Evolutionary conservation across 2,113 vertebrate species (phyloP), one percentile per base, ranked within the genome.

Genomic region (Dinomys branickii): DNA sequence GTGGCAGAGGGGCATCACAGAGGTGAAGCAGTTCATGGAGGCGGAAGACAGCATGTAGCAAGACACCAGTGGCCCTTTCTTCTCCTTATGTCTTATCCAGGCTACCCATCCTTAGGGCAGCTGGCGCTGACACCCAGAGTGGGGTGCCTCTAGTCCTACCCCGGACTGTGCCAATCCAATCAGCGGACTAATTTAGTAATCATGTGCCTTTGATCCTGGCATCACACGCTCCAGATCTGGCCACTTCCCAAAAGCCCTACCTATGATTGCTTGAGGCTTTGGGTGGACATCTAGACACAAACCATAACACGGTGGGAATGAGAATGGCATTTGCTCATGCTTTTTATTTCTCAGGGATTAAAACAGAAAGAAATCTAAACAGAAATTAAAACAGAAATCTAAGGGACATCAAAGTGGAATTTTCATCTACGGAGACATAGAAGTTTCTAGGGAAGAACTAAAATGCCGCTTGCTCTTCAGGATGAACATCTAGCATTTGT

Each of bases 381-480:
- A 61, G 59, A 61, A 61, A 26, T 10, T 50, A 61, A 50, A 50
- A 50, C 47, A 50, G n/a, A n/a, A 61, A 61, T 61, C 7, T 63
- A 92, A 97, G 63, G 73, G 26, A 16, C 52, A 85, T 95, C 88
- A 80, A 88, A 90, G 83, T 96, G 83, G 67, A 73, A 71, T 87
- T 96, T 94, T 86, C 67, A 77, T 82, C 22, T 14, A 82, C 61
- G 92, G 26, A 82, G 80, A 94, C 69, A 61, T 61, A 95, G 61
- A 73, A 69, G 52, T 94, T 77, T 93, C 44, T 86, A 91, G 89
- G 95, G 93, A 96, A 90, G 69, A 77, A 33, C n/a, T 67, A 13
- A 58, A 81, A 63, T 91, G 50, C 65, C 50, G 17, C 73, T 96
- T 87, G 52, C 65, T 75, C 50, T 75, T 94, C 52, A 44, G 75